Evolutionary conservation across 2,888 invertebrate species (phyloP).

Genomic region (Cremastobaeus sp.): DNA sequence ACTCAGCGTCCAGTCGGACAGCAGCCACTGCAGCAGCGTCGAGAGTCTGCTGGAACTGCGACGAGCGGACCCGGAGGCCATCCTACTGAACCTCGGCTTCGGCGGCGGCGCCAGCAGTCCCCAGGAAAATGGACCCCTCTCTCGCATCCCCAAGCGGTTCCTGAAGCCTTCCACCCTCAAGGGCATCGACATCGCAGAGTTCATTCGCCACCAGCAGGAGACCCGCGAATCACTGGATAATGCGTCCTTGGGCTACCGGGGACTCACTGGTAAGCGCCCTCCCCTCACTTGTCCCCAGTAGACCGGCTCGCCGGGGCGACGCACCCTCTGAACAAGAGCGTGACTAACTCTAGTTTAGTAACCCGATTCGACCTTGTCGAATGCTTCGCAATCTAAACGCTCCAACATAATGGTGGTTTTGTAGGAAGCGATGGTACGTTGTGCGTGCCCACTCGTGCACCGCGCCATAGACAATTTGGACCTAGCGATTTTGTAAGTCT

Average conservation of each 20-base stretch:
- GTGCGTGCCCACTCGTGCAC: conserved; percentile 70
- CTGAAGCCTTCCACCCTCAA: conserved; percentile 88
- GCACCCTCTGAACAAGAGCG: too few relatives aligned
- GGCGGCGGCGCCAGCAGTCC: conserved; percentile 84
- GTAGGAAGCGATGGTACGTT: conserved; percentile 76
- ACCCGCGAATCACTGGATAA: conserved; percentile 86
- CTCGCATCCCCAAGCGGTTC: conserved; percentile 90
- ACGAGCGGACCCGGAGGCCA: conserved; percentile 92
- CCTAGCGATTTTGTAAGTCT: conserved; percentile 77
- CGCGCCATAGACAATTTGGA: conserved; percentile 75
- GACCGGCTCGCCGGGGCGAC: too few relatives aligned
- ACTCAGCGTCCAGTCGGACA: conserved; percentile 77
- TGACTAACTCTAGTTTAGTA: background rate
- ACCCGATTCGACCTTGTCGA: conserved; percentile 5
- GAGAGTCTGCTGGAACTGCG: conserved; percentile 90
- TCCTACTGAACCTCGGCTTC: conserved; percentile 89
- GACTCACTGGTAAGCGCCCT: conserved; percentile 85
- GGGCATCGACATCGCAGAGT: conserved; percentile 87
- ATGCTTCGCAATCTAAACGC: conserved; percentile 32
- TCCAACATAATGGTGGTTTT: conserved; percentile 67
- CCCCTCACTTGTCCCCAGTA: too few relatives aligned
- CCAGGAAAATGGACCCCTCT: conserved; percentile 80
- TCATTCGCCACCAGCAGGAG: conserved; percentile 86
- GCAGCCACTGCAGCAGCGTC: conserved; percentile 87
- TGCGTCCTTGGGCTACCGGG: conserved; percentile 87